Conservation (phyloP, 2,888 invertebrate genomes). For the Campaea margaritaria region DNA sequence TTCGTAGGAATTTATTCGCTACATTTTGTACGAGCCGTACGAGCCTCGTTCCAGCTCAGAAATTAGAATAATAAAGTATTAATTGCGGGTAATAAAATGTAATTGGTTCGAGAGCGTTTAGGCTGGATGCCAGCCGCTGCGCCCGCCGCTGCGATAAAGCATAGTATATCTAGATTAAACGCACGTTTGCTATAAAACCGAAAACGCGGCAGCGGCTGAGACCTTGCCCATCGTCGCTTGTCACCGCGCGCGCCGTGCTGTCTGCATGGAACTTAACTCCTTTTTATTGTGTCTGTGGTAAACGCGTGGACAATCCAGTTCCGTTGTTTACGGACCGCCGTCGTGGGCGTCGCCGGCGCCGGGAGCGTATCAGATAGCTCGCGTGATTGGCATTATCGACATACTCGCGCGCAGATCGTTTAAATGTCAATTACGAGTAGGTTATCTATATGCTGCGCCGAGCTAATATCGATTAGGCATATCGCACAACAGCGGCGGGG, state of each 20-base stretch:
- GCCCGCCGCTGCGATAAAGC: constrained; percentile 42
- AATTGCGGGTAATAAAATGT: constrained; percentile 53
- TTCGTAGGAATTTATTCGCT: constrained; percentile 32
- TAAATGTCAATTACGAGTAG: constrained; percentile 51
- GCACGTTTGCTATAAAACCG: constrained; percentile 52
- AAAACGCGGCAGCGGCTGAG: constrained; percentile 20
- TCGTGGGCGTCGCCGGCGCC: constrained; percentile 5
- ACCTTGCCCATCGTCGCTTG: constrained; percentile 41
- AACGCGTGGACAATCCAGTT: constrained; percentile 50
- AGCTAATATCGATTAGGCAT: constrained; percentile 52
- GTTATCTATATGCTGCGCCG: constrained; percentile 34
- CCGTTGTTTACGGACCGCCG: constrained; percentile 1
- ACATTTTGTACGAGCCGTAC: constrained; percentile 32
- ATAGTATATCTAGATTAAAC: constrained; percentile 53
- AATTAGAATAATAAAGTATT: constrained; percentile 61
- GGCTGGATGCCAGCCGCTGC: constrained; percentile 58
- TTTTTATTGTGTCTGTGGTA: constrained; percentile 51
- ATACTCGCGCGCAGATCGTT: constrained; percentile 39
- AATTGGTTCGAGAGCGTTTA: constrained; percentile 53
- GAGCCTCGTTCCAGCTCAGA: constrained; percentile 39
- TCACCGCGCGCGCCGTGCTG: constrained; percentile 58
- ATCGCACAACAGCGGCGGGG: constrained; percentile 41
- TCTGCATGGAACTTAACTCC: constrained; percentile 71
- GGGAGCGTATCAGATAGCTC: constrained; percentile 21
- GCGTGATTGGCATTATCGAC: constrained; percentile 39